These are phyloP conservation scores for Azorinus chamasolen DNA, from an alignment of 2,888 invertebrate species.

Conservation along the genomic window DNA sequence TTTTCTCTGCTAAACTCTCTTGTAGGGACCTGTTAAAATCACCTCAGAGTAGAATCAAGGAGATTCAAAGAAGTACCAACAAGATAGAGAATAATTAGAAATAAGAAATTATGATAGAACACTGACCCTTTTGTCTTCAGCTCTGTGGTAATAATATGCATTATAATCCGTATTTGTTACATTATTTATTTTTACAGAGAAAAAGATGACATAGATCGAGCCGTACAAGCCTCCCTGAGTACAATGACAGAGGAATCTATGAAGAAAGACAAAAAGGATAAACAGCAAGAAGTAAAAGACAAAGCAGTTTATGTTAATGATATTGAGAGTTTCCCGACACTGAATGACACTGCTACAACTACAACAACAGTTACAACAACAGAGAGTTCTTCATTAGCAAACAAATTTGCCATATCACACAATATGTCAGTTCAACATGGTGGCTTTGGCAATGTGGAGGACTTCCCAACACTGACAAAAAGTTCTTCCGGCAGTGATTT, in stretches of 20 bases:
- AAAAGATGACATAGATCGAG: constrained; percentile 71
- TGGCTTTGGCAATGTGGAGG: constrained; percentile 53
- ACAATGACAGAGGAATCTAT: constrained; percentile 66
- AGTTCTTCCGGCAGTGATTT: constrained; percentile 8
- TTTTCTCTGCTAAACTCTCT: too few species aligned
- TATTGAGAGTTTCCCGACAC: constrained; percentile 64
- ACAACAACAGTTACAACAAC: constrained; percentile 27
- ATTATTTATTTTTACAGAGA: constrained; percentile 71
- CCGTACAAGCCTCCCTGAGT: constrained; percentile 75
- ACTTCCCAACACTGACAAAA: constrained; percentile 69
- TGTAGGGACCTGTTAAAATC: too few species aligned
- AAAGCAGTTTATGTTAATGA: constrained; percentile 7
- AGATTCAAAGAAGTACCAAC: too few species aligned
- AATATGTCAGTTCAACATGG: constrained; percentile 82
- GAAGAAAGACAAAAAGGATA: constrained; percentile 37
- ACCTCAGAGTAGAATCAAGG: too few species aligned
- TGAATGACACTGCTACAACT: constrained; percentile 37
- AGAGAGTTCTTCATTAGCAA: constrained; percentile 69
- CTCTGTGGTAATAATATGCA: too few species aligned
- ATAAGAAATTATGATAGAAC: too few species aligned
- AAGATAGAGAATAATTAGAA: too few species aligned
- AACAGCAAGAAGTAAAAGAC: constrained; percentile 16
- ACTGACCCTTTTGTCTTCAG: too few species aligned
- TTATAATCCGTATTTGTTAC: too few species aligned
- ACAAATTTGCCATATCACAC: constrained; percentile 82